Percentiles rank a stretch among this genome's conserved stretches.
These are phyloP conservation scores for Coregonus ussuriensis DNA, from an alignment of 2,797 vertebrate species.

Conservation along the genomic window DNA sequence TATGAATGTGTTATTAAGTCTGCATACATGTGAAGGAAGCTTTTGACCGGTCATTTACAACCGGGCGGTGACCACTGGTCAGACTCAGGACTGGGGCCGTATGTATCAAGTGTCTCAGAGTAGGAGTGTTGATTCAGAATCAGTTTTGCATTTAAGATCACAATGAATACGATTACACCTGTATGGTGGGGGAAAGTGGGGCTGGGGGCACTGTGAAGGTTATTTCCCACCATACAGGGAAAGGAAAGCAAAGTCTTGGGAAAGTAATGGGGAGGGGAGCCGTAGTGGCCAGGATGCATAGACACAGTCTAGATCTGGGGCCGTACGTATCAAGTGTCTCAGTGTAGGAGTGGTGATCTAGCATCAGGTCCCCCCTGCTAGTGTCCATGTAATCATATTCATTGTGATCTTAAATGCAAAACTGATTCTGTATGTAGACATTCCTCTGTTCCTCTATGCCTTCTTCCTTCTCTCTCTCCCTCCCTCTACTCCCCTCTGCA, in stretches of 20 bases:
- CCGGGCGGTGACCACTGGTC: not conserved
- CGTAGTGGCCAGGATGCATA: no score
- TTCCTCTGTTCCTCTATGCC: slow-evolving; percentile 28
- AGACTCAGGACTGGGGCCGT: not conserved
- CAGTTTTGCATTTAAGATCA: no score
- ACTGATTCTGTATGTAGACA: slow-evolving; percentile 34
- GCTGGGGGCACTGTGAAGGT: slow-evolving; percentile 38
- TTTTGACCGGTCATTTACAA: not conserved
- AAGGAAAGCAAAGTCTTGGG: no score
- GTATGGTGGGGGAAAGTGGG: slow-evolving; percentile 16
- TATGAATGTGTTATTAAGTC: not conserved
- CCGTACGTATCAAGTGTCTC: no score
- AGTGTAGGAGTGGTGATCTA: no score
- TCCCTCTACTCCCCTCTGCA: slow-evolving; percentile 22
- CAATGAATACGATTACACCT: not conserved
- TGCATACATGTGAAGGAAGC: not conserved
- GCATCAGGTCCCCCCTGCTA: no score
- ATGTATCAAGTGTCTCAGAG: no score
- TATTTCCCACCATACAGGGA: slow-evolving; percentile 46
- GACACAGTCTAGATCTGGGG: no score
- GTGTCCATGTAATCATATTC: no score
- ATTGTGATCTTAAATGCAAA: no score
- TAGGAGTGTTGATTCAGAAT: no score
- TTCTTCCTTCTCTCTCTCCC: not conserved
- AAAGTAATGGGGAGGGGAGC: no score